Conservation (phyloP, 2,113 vertebrate species). For the Aspiorhynchus laticeps region DNA sequence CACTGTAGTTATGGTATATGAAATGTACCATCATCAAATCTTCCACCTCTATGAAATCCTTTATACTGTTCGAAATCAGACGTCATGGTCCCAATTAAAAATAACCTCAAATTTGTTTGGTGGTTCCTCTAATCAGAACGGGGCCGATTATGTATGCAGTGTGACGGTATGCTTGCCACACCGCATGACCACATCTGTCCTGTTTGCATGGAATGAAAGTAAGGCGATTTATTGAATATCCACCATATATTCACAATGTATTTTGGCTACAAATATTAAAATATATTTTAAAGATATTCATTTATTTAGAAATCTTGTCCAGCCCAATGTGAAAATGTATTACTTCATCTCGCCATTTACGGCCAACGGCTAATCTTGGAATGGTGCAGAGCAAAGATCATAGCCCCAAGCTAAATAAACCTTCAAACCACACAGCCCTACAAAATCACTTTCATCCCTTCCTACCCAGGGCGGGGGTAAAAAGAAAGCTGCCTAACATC, state of each 20-base stretch:
- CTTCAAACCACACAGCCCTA: conserved; percentile 58
- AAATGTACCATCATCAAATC: neutral
- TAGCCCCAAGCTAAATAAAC: conserved; percentile 67
- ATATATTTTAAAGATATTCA: neutral
- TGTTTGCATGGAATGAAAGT: neutral
- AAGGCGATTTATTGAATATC: neutral
- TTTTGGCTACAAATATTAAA: neutral
- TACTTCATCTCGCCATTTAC: conserved; percentile 24
- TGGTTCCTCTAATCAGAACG: conserved; percentile 27
- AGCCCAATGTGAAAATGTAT: neutral
- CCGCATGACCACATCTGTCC: neutral
- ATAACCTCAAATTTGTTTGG: neutral
- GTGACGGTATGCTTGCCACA: neutral
- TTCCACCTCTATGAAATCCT: neutral
- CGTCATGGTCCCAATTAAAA: neutral
- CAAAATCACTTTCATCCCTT: conserved; percentile 51
- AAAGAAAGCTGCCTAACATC: conserved; percentile 56
- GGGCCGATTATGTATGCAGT: neutral
- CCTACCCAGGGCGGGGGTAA: conserved; percentile 56
- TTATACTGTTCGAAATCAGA: neutral
- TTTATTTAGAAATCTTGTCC: neutral
- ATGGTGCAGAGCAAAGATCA: conserved; percentile 53
- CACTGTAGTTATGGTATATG: conserved; percentile 7
- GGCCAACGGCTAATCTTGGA: conserved; percentile 56
- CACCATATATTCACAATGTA: neutral